Evolutionary conservation across 2,113 vertebrate genomes (phyloP), one percentile per base, ranked within the genome.

Genomic region (Regulus satrapa): DNA sequence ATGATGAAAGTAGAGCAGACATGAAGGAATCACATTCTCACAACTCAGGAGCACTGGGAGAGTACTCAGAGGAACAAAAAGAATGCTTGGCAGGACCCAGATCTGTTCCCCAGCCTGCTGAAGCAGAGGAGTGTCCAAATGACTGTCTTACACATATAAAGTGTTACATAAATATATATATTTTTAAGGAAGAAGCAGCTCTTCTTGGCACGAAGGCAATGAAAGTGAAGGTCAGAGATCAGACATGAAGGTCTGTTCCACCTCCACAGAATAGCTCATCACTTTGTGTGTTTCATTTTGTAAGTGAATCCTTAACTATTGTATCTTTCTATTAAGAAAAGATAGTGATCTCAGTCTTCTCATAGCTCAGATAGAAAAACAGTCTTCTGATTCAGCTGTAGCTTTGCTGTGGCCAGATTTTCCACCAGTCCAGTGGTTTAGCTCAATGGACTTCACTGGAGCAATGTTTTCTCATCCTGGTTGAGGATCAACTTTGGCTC

Each of bases 91-190:
- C 62, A 85, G 61, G 12, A 68, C 14, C 26, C 71, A 74, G 25
- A 2, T 20, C 9, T 18, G 41, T 31, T 81, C n/a, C 80, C 49
- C 23, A 36, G 45, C 14, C 71, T 25, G 36, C 58, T 66, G 52
- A 28, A 31, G 79, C 54, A 58, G 6, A 54, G 6, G 3, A 49
- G 21, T 80, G 38, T 58, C 18, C 12, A 0, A 58, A 2, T 18
- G 34, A 5, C 45, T 86, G 54, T 12, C 17, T 49, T 3, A 51
- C 24, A 36, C n/a, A 52, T 5, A 28, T 3, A 23, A 59, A 16
- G 9, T 46, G 1, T 16, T 20, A 7, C 8, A 18, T 8, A 19
- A 31, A 13, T 17, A 10, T 5, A 3, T 5, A 4, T 41, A 1
- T 67, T 40, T 17, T 45, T 10, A 29, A 18, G 36, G 63, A 61